A percentile compares a stretch with the other conserved stretches of the same genome.
Conservation (phyloP, 2,113 vertebrate species). For the human (Homo sapiens) region GRCh38 chrX:28397001-28397500, state of each 20-base stretch:
- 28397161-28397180: neutral
- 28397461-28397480: neutral
- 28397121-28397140: neutral
- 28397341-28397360: neutral
- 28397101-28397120: neutral
- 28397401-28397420: neutral
- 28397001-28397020: neutral
- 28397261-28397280: neutral
- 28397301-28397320: neutral
- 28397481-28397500: constrained; percentile 5
- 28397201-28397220: neutral
- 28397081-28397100: neutral
- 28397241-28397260: neutral
- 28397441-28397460: neutral
- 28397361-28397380: constrained; percentile 18
- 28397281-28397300: neutral
- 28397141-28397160: neutral
- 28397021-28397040: neutral
- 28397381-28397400: neutral
- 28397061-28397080: neutral
- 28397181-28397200: neutral
- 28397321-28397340: neutral
- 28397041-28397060: neutral
- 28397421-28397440: neutral
- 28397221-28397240: neutral